Percentiles rank a stretch among this genome's conserved stretches.
phyloP scores from a whole-genome alignment of 2,113 vertebrate genomes.

The Rhipidura dahli region DNA sequence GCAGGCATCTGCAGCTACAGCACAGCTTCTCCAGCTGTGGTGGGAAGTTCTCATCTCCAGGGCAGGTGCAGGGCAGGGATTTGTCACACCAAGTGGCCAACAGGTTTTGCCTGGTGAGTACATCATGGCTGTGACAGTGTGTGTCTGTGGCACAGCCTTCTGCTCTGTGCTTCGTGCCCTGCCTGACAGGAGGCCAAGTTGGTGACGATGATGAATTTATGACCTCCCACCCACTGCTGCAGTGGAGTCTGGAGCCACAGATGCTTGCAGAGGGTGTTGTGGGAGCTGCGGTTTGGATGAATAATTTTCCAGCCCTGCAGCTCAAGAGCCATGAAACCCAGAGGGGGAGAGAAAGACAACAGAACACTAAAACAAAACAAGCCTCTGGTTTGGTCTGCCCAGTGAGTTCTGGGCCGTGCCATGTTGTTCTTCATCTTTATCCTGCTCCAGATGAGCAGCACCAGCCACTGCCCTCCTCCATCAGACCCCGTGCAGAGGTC shows the following conservation, averaged over 20 bases:
- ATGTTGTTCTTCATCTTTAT: neutral
- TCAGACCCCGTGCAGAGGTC: neutral
- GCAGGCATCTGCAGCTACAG: neutral
- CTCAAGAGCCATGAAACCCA: constrained; percentile 21
- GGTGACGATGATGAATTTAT: neutral
- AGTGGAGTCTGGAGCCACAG: neutral
- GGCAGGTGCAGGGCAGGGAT: neutral
- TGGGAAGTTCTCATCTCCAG: neutral
- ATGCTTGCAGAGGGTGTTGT: constrained; percentile 12
- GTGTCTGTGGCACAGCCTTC: neutral
- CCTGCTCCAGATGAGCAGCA: neutral
- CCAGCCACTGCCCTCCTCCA: neutral
- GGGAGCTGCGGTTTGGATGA: constrained; percentile 42
- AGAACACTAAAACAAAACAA: constrained; percentile 44
- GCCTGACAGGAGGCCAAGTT: neutral
- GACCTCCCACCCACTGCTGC: constrained; percentile 25
- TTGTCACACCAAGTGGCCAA: accelerated
- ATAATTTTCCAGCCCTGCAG: constrained; percentile 55
- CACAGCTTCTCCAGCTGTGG: neutral
- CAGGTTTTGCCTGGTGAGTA: neutral
- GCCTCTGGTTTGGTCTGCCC: neutral
- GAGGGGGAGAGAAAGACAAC: constrained; percentile 37
- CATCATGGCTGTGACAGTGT: accelerated
- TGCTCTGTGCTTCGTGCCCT: neutral
- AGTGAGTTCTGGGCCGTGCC: neutral